These are phyloP conservation scores for Hippocampus mohnikei DNA, from an alignment of 2,113 vertebrate genomes.

Conservation along the genomic window DNA sequence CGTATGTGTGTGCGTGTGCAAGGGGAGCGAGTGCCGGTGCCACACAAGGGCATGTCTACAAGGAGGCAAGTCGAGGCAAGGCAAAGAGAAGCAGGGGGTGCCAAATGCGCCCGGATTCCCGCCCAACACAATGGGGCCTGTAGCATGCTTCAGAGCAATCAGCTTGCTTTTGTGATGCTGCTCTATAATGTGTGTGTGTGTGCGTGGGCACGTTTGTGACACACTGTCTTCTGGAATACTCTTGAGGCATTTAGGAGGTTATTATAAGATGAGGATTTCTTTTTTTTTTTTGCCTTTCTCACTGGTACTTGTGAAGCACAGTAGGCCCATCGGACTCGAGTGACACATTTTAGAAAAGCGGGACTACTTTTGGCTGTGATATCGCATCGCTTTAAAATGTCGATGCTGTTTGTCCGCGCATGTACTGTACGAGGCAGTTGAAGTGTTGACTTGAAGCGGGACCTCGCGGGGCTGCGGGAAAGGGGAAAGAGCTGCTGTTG, in stretches of 20 bases:
- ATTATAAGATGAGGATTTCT: conserved; percentile 43
- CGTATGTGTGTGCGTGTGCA: conserved; percentile 10
- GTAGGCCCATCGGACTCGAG: conserved; percentile 39
- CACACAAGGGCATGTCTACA: conserved; percentile 50
- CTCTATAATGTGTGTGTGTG: conserved; percentile 14
- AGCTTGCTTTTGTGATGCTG: conserved; percentile 54
- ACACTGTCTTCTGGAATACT: conserved; percentile 16
- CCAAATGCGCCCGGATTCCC: conserved; percentile 55
- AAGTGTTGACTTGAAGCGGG: conserved; percentile 42
- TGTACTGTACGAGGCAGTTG: conserved; percentile 7
- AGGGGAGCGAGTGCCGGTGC: conserved; percentile 31
- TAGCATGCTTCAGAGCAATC: conserved; percentile 55
- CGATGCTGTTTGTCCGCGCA: conserved; percentile 30
- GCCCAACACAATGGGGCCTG: conserved; percentile 49
- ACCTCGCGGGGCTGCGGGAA: conserved; percentile 54
- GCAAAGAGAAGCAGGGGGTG: conserved; percentile 42
- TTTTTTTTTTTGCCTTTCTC: conserved; percentile 51
- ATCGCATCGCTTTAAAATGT: conserved; percentile 43
- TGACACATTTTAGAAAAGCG: conserved; percentile 57
- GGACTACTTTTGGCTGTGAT: conserved; percentile 42
- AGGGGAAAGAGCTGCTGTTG: conserved; percentile 47
- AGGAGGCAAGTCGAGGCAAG: conserved; percentile 59
- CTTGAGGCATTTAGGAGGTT: not conserved
- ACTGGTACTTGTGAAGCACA: conserved; percentile 36
- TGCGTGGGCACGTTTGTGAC: too few species aligned